Percentiles rank a stretch among this genome's conserved stretches.
phyloP scores from a whole-genome alignment of 2,888 invertebrate species.

The Tipula confusa region DNA sequence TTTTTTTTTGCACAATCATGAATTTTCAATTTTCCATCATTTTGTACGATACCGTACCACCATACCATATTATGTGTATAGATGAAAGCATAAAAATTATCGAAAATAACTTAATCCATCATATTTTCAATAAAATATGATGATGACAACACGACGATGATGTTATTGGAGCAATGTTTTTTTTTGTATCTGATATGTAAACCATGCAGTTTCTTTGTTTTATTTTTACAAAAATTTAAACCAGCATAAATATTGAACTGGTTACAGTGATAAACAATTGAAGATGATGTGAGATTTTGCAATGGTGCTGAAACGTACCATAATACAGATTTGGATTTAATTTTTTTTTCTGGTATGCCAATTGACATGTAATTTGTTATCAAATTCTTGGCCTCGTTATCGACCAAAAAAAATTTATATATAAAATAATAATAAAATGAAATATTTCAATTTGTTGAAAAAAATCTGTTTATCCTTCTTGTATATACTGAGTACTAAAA shows the following conservation, averaged over 20 bases:
- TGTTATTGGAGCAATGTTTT: neutral
- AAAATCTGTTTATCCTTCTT: constrained; percentile 7
- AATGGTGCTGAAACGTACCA: neutral
- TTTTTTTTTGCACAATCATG: neutral
- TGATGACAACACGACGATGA: neutral
- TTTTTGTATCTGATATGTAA: neutral
- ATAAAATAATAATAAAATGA: constrained; percentile 15
- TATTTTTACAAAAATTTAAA: neutral
- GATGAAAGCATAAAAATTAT: neutral
- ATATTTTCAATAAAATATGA: constrained; percentile 7
- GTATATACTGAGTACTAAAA: neutral
- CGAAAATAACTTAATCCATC: constrained; percentile 3
- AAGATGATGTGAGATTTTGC: neutral
- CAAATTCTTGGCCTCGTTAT: neutral
- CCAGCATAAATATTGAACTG: neutral
- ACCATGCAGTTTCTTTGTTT: neutral
- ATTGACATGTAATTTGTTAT: constrained; percentile 12
- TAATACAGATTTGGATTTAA: neutral
- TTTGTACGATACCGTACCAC: too few relatives aligned
- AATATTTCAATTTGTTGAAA: constrained; percentile 15
- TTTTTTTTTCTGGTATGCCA: neutral
- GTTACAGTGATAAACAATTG: neutral
- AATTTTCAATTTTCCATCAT: constrained; percentile 16
- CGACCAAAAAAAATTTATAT: neutral
- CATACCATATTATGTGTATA: neutral